Base-by-base conservation (phyloP, 2,113 vertebrate species). In the Lophura nycthemera region DNA sequence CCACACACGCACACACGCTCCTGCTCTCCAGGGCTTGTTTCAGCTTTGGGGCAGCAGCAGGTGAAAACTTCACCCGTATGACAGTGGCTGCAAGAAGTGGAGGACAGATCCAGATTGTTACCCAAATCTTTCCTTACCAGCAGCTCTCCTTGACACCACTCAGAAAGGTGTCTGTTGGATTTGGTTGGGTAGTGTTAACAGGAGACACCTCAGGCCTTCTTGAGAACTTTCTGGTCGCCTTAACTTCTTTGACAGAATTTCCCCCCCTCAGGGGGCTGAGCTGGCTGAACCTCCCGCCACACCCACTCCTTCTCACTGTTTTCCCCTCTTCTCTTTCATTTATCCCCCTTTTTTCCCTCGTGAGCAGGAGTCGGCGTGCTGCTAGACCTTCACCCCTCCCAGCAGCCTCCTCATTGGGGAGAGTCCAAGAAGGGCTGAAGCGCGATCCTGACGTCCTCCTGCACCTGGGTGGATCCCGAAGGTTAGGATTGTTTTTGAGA, bases 401-500 rank as follows among this genome's bases (percentile, higher is more conserved):
- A 45, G 42, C 76, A 88, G 52, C 69, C 56, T 63, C 70, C 75
- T 80, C 38, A 32, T 36, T 73, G 59, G 54, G 50, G 30, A 71
- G 21, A 1, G 3, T 86, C 50, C 13, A 5, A 54, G 57, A 87
- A 90, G 45, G 56, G 81, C 71, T 71, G 86, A 86, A 87, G 86
- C 43, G 13, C 3, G 2, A 80, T 77, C 64, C 76, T 91, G 74
- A 73, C 57, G 64, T 40, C 86, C 73, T 69, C 86, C 83, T 69
- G 83, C 91, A 84, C 75, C 65, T 92, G 60, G 85, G 54, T 2
- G 0, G 56, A 69, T 84, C 86, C 89, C 71, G 83, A 95, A 96
- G 70, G 75, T 73, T 96, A 96, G 88, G 76, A 72, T 24, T 83
- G 42, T 20, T 94, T 96, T 78, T 72, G 81, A 89, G 91, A 95